Evolutionary conservation across 1,140 invertebrate genomes (phyloP), one percentile per base, ranked within the genome.

Genomic region (Holcopasites calliopsidis): DNA sequence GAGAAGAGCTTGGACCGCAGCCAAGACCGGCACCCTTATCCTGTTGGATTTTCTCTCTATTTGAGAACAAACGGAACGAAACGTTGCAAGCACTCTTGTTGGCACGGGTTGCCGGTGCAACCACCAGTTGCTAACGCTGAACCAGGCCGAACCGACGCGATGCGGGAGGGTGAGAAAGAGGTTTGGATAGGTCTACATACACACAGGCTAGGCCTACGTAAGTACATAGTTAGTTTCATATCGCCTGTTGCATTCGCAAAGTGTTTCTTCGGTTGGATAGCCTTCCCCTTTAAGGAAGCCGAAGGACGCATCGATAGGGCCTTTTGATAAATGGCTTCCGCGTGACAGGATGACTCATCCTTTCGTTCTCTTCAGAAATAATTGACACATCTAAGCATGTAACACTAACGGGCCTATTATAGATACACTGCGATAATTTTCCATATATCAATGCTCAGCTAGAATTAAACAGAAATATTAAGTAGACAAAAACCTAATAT

Each of bases 61-160:
- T 91, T 91, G 88, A 90, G 89, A 90, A 91, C 89, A 90, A 91
- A 91, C 88, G 87, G 85, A 86, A 89, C 81, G 82, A 86, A 87
- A 86, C 86, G 86, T 87, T 90, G 89, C 89, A 90, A 90, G 87
- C 87, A 87, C 86, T 88, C 84, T 88, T 84, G 80, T 78, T 83
- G 85, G 74, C 85, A 85, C 85, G 82, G 87, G 79, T 82, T 77
- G 84, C 85, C 87, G 79, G 87, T 91, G 88, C 89, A 90, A 90
- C 90, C 90, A 91, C 90, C 90, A 91, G 90, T 91, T 91, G 90
- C 90, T 89, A 87, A 65, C 83, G 57, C 73, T 62, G 82, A 76
- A 57, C 47, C 78, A 84, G 82, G 60, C 78, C 52, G 84, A 75
- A 62, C n/a, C 61, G 62, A n/a, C n/a, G n/a, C n/a, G 79, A 60